phyloP scores from a whole-genome alignment of 2,888 invertebrate genomes.

The Phoronis australis region DNA sequence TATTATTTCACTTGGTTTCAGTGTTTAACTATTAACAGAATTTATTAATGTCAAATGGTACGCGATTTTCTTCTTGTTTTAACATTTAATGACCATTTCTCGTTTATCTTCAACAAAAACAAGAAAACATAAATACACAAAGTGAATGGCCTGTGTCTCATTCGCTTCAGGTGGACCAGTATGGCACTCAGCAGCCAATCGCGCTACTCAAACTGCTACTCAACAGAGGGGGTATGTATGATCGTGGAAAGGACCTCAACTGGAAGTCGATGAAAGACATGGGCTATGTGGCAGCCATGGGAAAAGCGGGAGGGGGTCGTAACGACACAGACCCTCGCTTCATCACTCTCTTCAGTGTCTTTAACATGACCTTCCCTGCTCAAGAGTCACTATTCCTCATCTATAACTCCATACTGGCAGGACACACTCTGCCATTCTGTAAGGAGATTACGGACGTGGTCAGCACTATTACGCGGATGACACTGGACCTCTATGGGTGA shows the following conservation, averaged over 20 bases:
- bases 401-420: conserved; percentile 73
- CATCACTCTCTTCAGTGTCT: conserved; percentile 81
- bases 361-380: conserved; percentile 79
- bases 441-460: conserved; percentile 64
- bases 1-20: too few species aligned
- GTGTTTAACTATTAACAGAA: too few species aligned
- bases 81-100: too few species aligned
- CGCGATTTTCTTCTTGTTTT: too few species aligned
- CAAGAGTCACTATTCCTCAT: conserved; percentile 73
- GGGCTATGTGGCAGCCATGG: conserved; percentile 56
- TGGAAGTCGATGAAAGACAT: conserved; percentile 85
- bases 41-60: too few species aligned
- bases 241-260: conserved; percentile 79
- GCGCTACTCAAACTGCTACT: conserved; percentile 85
- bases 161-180: conserved; percentile 61
- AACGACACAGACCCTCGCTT: conserved; percentile 88
- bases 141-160: too few species aligned
- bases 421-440: conserved; percentile 70
- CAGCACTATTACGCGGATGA: conserved; percentile 68
- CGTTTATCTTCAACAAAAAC: too few species aligned
- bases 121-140: too few species aligned
- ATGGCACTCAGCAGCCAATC: conserved; percentile 91
- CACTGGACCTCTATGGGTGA: conserved; percentile 76
- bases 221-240: conserved; percentile 83
- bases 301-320: conserved; percentile 74